phyloP scores from a whole-genome alignment of 2,888 invertebrate genomes.

The Drosophila anomalata region DNA sequence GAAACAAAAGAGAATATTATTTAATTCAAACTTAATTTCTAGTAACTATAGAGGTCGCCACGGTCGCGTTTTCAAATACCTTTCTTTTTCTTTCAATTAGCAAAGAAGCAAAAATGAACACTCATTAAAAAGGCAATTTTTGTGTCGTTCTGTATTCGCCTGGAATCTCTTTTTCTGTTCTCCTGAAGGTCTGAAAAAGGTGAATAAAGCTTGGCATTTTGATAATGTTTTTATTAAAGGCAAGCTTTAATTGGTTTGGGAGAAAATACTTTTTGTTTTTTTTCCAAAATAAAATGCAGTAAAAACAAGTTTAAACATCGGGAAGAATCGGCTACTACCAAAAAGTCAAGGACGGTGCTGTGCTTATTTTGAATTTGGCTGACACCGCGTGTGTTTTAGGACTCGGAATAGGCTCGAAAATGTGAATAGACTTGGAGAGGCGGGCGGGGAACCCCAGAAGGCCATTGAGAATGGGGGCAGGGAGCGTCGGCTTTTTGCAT shows the following conservation, averaged over 20 bases:
- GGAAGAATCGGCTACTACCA: background rate
- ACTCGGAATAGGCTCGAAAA: conserved; percentile 37
- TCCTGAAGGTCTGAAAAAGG: background rate
- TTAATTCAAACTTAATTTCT: too few relatives aligned
- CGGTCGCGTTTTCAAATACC: too few relatives aligned
- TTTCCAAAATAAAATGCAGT: too few relatives aligned
- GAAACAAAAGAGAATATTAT: too few relatives aligned
- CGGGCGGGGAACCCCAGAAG: conserved; percentile 22
- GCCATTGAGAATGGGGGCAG: conserved; percentile 25
- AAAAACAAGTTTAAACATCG: background rate
- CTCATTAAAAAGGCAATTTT: background rate
- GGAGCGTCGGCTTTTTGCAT: conserved; percentile 15
- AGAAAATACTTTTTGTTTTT: background rate
- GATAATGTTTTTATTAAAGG: background rate
- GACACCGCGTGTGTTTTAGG: conserved; percentile 46
- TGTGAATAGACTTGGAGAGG: conserved; percentile 34
- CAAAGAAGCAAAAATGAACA: background rate
- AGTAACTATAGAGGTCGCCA: too few relatives aligned
- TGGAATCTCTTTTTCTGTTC: background rate
- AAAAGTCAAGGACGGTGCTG: conserved; percentile 11
- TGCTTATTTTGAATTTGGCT: conserved; percentile 23
- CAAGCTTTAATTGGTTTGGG: background rate
- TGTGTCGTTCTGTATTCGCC: background rate
- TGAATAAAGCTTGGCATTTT: background rate
- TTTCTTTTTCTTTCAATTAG: background rate